These are phyloP conservation scores for Choreutis nemorana DNA, from an alignment of 2,888 invertebrate species.

Conservation along the genomic window DNA sequence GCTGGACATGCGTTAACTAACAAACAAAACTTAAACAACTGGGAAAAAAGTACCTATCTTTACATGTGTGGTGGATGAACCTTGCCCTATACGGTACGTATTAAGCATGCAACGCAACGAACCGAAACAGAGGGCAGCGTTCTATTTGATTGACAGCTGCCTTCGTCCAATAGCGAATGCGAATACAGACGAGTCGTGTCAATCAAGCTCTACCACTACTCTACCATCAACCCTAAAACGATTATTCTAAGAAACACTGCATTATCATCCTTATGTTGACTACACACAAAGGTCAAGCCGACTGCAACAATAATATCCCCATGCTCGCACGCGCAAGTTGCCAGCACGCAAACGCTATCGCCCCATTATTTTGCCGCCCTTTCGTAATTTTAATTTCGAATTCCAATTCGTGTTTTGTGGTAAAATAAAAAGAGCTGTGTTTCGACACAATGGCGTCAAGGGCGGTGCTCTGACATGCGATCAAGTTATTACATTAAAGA, in stretches of 20 bases:
- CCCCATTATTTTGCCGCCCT: constrained; percentile 65
- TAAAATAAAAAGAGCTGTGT: constrained; percentile 61
- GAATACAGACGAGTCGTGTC: constrained; percentile 82
- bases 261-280: constrained; percentile 25
- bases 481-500: constrained; percentile 67
- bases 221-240: constrained; percentile 34
- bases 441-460: constrained; percentile 67
- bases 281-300: constrained; percentile 18
- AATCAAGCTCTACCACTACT: constrained; percentile 65
- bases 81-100: no score
- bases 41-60: no score
- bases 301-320: constrained; percentile 30
- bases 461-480: constrained; percentile 66
- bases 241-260: constrained; percentile 20
- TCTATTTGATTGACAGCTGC: constrained; percentile 79
- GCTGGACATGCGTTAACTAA: no score
- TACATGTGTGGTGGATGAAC: no score
- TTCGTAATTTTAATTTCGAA: constrained; percentile 67
- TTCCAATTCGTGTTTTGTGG: constrained; percentile 66
- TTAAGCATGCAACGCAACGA: constrained; percentile 27
- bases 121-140: constrained; percentile 50
- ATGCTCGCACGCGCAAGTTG: constrained; percentile 29
- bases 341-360: constrained; percentile 61
- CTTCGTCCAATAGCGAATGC: constrained; percentile 79
- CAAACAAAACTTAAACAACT: no score